Conservation (phyloP, 2,113 vertebrate genomes). For the Psettodes erumei region DNA sequence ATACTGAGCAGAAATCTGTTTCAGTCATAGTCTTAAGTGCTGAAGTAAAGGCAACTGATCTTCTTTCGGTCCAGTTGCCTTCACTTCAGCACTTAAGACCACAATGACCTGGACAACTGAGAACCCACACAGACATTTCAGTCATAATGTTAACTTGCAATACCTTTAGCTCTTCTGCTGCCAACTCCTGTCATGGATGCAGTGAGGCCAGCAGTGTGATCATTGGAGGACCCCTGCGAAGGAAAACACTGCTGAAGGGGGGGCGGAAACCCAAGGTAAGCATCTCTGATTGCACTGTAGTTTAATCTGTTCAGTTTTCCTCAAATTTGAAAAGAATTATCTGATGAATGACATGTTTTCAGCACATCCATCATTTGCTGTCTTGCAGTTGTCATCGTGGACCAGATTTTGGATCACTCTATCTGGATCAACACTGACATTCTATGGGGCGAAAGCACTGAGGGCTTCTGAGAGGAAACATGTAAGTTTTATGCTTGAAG, state of each 20-base stretch:
- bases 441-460: constrained; percentile 92
- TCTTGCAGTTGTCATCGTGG: constrained; percentile 79
- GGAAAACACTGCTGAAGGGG: constrained; percentile 94
- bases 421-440: constrained; percentile 90
- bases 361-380: background rate
- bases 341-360: background rate
- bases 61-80: too few species aligned
- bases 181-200: constrained; percentile 84
- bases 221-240: constrained; percentile 91
- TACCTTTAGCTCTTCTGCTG: constrained; percentile 82
- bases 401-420: constrained; percentile 91
- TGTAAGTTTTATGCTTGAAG: constrained; percentile 77
- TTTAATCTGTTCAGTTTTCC: background rate
- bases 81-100: too few species aligned
- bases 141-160: too few species aligned
- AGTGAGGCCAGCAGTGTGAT: constrained; percentile 84
- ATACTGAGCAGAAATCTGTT: background rate
- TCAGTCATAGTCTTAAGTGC: too few species aligned
- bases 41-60: too few species aligned
- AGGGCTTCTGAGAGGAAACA: constrained; percentile 94
- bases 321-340: background rate
- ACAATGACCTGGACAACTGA: too few species aligned
- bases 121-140: too few species aligned
- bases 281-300: background rate
- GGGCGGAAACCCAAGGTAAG: constrained; percentile 93